A percentile compares a stretch with the other conserved stretches of the same genome.
Evolutionary conservation across 2,113 vertebrate genomes (phyloP).

Genomic region (Pipa parva): DNA sequence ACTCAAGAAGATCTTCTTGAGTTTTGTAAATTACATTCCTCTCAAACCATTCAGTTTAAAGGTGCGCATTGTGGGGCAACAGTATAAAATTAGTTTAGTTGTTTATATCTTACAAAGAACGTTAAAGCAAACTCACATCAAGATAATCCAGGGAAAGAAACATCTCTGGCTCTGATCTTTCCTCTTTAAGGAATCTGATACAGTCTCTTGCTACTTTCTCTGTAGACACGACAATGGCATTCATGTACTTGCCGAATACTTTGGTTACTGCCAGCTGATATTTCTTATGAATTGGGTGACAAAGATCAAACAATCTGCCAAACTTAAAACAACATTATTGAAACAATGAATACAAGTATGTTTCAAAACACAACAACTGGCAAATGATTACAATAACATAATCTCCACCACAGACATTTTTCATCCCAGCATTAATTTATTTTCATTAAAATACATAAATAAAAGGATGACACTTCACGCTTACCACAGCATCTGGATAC

Average conservation of each 20-base stretch:
- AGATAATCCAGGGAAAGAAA: constrained; percentile 91
- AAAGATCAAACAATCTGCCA: constrained; percentile 84
- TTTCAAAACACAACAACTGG: no score
- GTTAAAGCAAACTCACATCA: constrained; percentile 64
- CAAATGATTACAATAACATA: no score
- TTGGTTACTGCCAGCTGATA: constrained; percentile 92
- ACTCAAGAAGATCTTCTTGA: no score
- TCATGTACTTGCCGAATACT: constrained; percentile 80
- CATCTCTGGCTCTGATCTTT: constrained; percentile 84
- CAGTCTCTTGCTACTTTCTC: constrained; percentile 84
- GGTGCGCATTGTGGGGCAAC: no score
- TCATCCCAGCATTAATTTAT: no score
- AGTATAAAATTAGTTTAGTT: no score
- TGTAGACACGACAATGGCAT: constrained; percentile 81
- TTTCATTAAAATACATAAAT: background rate
- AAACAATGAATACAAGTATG: no score
- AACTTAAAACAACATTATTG: constrained; percentile 70
- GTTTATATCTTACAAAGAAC: background rate
- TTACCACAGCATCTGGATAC: constrained; percentile 81
- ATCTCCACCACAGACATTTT: no score
- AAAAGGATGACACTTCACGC: background rate
- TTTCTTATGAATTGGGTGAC: constrained; percentile 90
- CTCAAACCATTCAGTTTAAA: no score
- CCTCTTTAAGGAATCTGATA: constrained; percentile 80
- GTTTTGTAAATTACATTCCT: no score